phyloP scores from a whole-genome alignment of 2,797 vertebrate genomes.

The Ciconia nigra region DNA sequence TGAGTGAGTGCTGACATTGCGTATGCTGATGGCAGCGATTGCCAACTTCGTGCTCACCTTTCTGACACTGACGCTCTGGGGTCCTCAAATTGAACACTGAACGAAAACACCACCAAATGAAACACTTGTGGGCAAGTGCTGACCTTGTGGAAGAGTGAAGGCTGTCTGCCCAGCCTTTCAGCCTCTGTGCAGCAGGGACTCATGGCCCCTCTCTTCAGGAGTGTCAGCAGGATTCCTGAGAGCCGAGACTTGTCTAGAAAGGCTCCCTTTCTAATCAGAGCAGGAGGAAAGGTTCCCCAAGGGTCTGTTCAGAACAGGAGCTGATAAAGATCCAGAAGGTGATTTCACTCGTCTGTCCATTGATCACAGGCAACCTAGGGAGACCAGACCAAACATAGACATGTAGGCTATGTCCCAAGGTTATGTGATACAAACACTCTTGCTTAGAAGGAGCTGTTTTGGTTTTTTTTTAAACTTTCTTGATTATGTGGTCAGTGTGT shows the following conservation, averaged over 20 bases:
- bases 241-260: not conserved
- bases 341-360: slow-evolving; percentile 55
- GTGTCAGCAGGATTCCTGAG: not conserved
- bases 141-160: not conserved
- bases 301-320: slow-evolving; percentile 22
- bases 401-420: slow-evolving; percentile 33
- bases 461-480: not conserved
- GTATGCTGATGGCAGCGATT: accelerated
- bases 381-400: slow-evolving; percentile 65
- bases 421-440: slow-evolving; percentile 39
- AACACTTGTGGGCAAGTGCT: accelerated
- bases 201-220: not conserved
- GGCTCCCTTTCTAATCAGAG: not conserved
- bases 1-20: not conserved
- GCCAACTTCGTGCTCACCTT: not conserved
- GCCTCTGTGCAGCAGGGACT: not conserved
- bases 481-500: slow-evolving; percentile 34
- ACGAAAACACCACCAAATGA: not conserved
- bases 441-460: not conserved
- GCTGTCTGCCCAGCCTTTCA: not conserved
- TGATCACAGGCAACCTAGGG: slow-evolving; percentile 61
- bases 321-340: slow-evolving; percentile 60
- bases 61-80: not conserved
- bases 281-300: not conserved
- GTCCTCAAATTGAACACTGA: not conserved